phyloP scores from a whole-genome alignment of 2,797 vertebrate species.

The Rhodeus uyekii region DNA sequence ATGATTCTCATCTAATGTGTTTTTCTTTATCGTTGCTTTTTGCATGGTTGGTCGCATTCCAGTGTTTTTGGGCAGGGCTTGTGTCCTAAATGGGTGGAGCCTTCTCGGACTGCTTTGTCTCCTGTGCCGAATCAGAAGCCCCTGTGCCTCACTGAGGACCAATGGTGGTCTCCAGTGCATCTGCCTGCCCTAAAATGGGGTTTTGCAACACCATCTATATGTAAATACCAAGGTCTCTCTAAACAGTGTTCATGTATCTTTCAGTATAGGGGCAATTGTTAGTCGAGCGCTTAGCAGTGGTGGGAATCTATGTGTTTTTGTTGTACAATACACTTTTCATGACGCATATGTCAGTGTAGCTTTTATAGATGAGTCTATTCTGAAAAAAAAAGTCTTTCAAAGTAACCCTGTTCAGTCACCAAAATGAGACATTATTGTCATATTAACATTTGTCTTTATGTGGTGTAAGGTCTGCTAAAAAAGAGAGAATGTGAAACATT shows the following conservation, averaged over 20 bases:
- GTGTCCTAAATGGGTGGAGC: not conserved
- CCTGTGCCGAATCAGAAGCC: conserved; percentile 34
- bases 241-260: conserved; percentile 55
- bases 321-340: conserved; percentile 74
- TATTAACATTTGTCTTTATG: conserved; percentile 47
- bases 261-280: conserved; percentile 51
- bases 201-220: conserved; percentile 64
- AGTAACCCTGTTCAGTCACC: conserved; percentile 48
- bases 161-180: conserved; percentile 41
- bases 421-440: conserved; percentile 1
- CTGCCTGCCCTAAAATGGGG: conserved; percentile 27
- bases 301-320: conserved; percentile 64
- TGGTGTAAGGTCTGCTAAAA: conserved; percentile 39
- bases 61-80: conserved; percentile 52
- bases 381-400: conserved; percentile 53
- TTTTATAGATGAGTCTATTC: conserved; percentile 72
- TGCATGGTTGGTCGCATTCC: conserved; percentile 70
- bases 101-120: conserved; percentile 49
- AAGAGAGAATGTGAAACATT: conserved; percentile 51
- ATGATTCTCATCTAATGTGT: conserved; percentile 68
- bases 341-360: conserved; percentile 67
- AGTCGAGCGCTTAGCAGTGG: conserved; percentile 61
- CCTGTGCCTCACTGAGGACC: conserved; percentile 45
- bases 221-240: conserved; percentile 73
- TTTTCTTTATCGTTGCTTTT: conserved; percentile 65